A percentile compares a stretch with the other conserved stretches of the same genome.
Evolutionary conservation across 2,888 invertebrate genomes (phyloP).

Genomic region (Chloroclysta siterata): DNA sequence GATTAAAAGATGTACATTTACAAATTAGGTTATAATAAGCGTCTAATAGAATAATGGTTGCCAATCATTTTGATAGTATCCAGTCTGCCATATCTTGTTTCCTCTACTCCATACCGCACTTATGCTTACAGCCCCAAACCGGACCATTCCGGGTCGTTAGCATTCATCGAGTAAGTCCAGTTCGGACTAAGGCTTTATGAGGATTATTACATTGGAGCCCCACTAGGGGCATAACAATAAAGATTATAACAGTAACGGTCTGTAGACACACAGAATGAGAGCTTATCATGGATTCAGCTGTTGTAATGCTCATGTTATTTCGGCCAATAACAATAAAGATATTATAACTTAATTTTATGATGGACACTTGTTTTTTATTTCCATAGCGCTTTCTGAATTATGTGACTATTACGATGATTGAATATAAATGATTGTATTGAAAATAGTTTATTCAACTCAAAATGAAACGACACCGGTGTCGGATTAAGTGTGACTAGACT

Average conservation of each 20-base stretch:
- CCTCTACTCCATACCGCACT: constrained; percentile 13
- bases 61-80: neutral
- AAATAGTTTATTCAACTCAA: constrained; percentile 5
- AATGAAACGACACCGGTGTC: neutral
- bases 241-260: constrained; percentile 44
- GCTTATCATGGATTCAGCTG: constrained; percentile 32
- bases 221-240: constrained; percentile 43
- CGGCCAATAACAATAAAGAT: constrained; percentile 29
- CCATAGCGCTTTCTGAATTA: constrained; percentile 13
- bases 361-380: constrained; percentile 16
- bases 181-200: constrained; percentile 51
- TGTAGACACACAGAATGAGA: constrained; percentile 25
- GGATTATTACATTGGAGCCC: constrained; percentile 49
- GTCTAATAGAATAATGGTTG: neutral
- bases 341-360: constrained; percentile 23
- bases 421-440: constrained; percentile 1
- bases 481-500: neutral
- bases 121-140: constrained; percentile 39
- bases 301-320: constrained; percentile 29
- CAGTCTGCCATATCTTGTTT: constrained; percentile 10
- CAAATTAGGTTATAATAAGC: neutral
- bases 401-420: constrained; percentile 9
- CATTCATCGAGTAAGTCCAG: constrained; percentile 55
- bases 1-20: neutral
- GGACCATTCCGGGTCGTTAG: constrained; percentile 52